Conservation (phyloP, 2,113 vertebrate genomes). For the Herpailurus yagouaroundi region DNA sequence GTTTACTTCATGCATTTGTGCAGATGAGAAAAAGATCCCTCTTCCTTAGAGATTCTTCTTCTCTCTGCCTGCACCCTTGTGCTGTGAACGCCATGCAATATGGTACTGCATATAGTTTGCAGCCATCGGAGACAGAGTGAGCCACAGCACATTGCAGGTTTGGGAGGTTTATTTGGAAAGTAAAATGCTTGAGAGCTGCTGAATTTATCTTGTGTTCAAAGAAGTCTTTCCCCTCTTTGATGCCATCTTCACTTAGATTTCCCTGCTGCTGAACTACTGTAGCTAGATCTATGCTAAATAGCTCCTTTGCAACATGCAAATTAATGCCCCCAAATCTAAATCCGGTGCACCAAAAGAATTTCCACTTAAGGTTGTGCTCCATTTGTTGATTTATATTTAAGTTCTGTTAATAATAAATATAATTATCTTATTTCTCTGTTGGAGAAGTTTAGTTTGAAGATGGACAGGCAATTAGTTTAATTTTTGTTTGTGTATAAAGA, state of each 20-base stretch:
- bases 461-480: not conserved
- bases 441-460: slow-evolving; percentile 24
- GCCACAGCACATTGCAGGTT: not conserved
- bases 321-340: not conserved
- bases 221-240: not conserved
- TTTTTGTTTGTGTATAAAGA: slow-evolving; percentile 16
- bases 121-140: not conserved
- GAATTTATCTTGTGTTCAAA: not conserved
- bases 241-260: not conserved
- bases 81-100: not conserved
- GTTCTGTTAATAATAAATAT: not conserved
- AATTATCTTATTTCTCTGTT: slow-evolving; percentile 1
- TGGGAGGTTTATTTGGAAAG: not conserved
- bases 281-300: not conserved
- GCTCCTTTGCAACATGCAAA: not conserved
- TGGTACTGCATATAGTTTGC: not conserved
- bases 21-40: not conserved
- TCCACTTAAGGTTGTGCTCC: not conserved
- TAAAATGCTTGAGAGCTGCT: not conserved
- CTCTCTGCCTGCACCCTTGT: not conserved
- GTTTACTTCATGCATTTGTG: not conserved
- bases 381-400: not conserved
- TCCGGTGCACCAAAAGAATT: not conserved
- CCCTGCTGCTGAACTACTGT: not conserved
- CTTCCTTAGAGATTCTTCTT: not conserved